Evolutionary conservation across 2,888 invertebrate species (phyloP).

Genomic region (Mythimna loreyi): DNA sequence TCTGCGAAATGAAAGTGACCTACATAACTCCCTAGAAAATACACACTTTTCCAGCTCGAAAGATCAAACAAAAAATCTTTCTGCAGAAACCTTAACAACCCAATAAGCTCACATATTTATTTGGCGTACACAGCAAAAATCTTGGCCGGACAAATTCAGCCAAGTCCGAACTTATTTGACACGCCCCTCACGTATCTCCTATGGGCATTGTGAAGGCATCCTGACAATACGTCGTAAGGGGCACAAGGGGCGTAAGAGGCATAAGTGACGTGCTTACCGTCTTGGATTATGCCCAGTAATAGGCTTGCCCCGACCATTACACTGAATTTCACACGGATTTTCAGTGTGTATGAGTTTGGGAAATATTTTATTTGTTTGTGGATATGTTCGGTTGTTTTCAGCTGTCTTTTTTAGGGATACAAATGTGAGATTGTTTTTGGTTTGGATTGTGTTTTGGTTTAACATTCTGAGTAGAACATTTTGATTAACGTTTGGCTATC

Average conservation of each 20-base stretch:
- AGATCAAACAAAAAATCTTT: constrained; percentile 24
- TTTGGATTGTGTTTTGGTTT: too few relatives aligned
- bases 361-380: constrained; percentile 30
- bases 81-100: constrained; percentile 21
- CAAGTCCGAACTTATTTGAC: constrained; percentile 60
- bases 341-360: constrained; percentile 26
- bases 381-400: not conserved
- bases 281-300: constrained; percentile 70
- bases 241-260: constrained; percentile 68
- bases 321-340: constrained; percentile 58
- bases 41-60: not conserved
- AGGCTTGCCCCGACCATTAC: constrained; percentile 60
- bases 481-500: not conserved
- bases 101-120: constrained; percentile 41
- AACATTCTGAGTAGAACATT: too few relatives aligned
- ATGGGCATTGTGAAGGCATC: constrained; percentile 63
- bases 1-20: too few relatives aligned
- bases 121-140: constrained; percentile 46
- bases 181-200: constrained; percentile 57
- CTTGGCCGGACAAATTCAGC: constrained; percentile 52
- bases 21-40: not conserved
- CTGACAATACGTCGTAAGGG: constrained; percentile 67
- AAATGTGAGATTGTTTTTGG: not conserved
- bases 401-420: not conserved
- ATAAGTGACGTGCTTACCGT: constrained; percentile 70